phyloP scores from a whole-genome alignment of 2,888 invertebrate genomes.

The Heliconius aoede region DNA sequence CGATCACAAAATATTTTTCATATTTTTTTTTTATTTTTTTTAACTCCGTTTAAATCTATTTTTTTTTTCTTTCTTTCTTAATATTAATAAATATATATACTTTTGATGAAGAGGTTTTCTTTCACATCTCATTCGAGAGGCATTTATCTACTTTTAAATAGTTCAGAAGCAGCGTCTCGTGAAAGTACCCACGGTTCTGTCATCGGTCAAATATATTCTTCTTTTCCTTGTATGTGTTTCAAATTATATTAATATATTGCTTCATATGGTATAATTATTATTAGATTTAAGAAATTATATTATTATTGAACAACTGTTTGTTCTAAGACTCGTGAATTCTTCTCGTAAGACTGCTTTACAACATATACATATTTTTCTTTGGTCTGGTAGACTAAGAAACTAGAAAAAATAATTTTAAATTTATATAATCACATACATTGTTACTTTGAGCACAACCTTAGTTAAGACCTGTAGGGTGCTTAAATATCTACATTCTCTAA shows the following conservation, averaged over 20 bases:
- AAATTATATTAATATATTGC: no score
- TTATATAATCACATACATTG: conserved; percentile 33
- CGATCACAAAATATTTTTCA: no score
- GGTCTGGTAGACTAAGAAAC: no score
- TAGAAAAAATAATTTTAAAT: no score
- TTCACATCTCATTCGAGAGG: conserved; percentile 16
- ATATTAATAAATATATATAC: neutral
- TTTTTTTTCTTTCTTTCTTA: neutral
- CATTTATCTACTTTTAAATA: conserved; percentile 32
- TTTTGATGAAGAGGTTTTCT: neutral
- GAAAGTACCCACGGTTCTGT: conserved; percentile 19
- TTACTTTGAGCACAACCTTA: conserved; percentile 39
- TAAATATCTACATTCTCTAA: conserved; percentile 36
- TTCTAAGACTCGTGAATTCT: no score
- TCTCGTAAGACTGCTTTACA: no score
- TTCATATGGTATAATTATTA: no score
- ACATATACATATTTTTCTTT: neutral
- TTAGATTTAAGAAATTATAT: no score
- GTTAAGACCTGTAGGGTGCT: conserved; percentile 32
- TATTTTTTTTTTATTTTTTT: no score
- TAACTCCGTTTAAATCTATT: no score
- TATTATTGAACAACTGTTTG: no score
- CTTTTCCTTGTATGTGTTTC: neutral
- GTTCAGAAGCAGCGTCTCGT: conserved; percentile 37
- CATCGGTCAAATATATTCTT: neutral